Evolutionary conservation across 1,140 invertebrate genomes (phyloP).

Genomic region (Phocides pigmalion): DNA sequence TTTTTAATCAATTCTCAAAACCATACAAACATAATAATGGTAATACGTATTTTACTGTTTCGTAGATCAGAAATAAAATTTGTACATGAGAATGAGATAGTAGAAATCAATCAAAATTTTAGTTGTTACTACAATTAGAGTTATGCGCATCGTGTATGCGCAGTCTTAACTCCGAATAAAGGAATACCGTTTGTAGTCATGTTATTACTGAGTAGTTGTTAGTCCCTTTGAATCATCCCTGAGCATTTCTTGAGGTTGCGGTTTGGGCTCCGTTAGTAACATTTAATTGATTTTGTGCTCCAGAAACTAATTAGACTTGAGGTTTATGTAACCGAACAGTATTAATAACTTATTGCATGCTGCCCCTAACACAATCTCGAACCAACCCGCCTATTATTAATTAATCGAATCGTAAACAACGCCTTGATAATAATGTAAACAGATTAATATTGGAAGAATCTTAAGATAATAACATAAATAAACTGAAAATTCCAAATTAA

Average conservation of each 20-base stretch:
- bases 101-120: no score
- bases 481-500: no score
- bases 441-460: constrained; percentile 2
- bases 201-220: constrained; percentile 52
- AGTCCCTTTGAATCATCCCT: constrained; percentile 60
- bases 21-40: no score
- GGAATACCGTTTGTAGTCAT: constrained; percentile 21
- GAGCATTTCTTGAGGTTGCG: constrained; percentile 69
- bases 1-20: no score
- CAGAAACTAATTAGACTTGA: constrained; percentile 80
- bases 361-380: constrained; percentile 57
- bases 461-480: background rate
- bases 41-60: no score
- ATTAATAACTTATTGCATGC: constrained; percentile 72
- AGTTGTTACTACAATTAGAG: no score
- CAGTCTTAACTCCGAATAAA: constrained; percentile 8
- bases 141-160: background rate
- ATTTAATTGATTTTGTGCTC: constrained; percentile 80
- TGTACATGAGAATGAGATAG: no score
- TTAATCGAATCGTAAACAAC: constrained; percentile 27
- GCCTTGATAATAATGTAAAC: constrained; percentile 11
- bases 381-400: constrained; percentile 48
- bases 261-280: constrained; percentile 61
- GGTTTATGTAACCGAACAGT: constrained; percentile 74
- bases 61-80: no score